Conservation (phyloP, 2,797 vertebrate genomes). For the Eurystomus glaucurus region DNA sequence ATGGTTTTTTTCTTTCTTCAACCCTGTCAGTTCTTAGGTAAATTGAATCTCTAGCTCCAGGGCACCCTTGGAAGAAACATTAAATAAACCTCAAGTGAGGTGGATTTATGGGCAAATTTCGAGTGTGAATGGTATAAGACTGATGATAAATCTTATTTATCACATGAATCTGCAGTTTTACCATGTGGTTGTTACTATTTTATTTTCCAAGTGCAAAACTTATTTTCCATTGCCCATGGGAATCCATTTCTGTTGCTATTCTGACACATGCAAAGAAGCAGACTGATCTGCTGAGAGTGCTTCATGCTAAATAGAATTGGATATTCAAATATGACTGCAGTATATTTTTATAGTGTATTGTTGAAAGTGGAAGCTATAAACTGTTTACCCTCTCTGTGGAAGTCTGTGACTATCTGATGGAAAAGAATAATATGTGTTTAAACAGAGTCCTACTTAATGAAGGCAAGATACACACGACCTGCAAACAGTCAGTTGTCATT, state of each 20-base stretch:
- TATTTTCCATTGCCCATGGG: neutral
- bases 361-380: conserved; percentile 69
- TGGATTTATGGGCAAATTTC: conserved; percentile 45
- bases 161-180: conserved; percentile 16
- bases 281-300: neutral
- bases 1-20: conserved; percentile 19
- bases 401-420: conserved; percentile 19
- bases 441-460: conserved; percentile 52
- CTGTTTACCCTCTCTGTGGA: conserved; percentile 45
- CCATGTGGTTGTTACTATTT: conserved; percentile 1
- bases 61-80: conserved; percentile 3
- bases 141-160: conserved; percentile 44
- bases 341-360: conserved; percentile 58
- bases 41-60: neutral
- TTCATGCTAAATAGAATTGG: neutral
- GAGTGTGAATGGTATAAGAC: conserved; percentile 10
- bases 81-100: conserved; percentile 33
- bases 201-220: conserved; percentile 41
- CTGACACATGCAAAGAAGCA: conserved; percentile 12
- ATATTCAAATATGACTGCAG: conserved; percentile 56
- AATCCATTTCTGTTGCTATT: conserved; percentile 48
- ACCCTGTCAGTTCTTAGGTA: neutral
- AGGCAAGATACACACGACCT: conserved; percentile 44
- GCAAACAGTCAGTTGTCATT: conserved; percentile 49
- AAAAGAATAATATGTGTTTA: conserved; percentile 53